Evolutionary conservation across 2,888 invertebrate species (phyloP).

Genomic region (Laothoe populi): DNA sequence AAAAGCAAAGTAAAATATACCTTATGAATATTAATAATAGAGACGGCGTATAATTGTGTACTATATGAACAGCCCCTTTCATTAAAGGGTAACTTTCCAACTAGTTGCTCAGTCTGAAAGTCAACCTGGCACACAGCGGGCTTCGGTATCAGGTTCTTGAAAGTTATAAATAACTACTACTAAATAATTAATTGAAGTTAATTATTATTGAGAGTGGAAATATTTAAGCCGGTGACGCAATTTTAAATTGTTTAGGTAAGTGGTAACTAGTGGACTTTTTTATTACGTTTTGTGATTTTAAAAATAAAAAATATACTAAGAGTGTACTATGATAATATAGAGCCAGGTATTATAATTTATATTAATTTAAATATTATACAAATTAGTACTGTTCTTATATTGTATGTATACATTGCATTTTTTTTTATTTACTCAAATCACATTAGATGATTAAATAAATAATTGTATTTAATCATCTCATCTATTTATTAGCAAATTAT

Average conservation of each 20-base stretch:
- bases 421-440: too few relatives aligned
- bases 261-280: not conserved
- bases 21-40: not conserved
- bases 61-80: conserved; percentile 55
- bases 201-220: not conserved
- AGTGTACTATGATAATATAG: too few relatives aligned
- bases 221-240: not conserved
- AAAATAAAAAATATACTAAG: too few relatives aligned
- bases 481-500: too few relatives aligned
- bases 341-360: too few relatives aligned
- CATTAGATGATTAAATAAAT: too few relatives aligned
- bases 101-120: conserved; percentile 65
- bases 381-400: too few relatives aligned
- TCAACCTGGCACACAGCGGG: conserved; percentile 40
- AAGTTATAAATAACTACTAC: not conserved
- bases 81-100: conserved; percentile 60
- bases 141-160: conserved; percentile 1
- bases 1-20: conserved; percentile 1
- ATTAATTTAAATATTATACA: too few relatives aligned
- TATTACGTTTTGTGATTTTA: too few relatives aligned
- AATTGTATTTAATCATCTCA: too few relatives aligned
- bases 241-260: not conserved
- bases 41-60: conserved; percentile 36
- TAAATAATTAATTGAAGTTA: not conserved
- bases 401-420: too few relatives aligned